A percentile compares a stretch with the other conserved stretches of the same genome.
phyloP scores from a whole-genome alignment of 2,797 vertebrate species.

The Anguilla pacifica region DNA sequence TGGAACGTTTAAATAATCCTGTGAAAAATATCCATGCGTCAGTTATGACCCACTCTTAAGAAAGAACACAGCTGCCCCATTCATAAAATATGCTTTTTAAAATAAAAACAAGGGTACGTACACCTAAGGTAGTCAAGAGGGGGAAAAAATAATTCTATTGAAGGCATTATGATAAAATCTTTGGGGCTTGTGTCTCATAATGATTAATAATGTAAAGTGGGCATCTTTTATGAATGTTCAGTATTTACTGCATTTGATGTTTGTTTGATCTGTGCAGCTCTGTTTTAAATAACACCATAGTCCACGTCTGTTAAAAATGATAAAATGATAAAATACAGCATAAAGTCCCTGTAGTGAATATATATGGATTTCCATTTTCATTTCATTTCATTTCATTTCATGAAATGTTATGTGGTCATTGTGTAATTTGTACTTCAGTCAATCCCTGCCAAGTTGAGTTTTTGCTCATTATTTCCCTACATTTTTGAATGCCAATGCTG shows the following conservation, averaged over 20 bases:
- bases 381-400: not conserved
- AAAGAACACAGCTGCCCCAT: not conserved
- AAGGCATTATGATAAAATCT: not conserved
- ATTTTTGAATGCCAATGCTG: not conserved
- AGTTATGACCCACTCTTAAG: not conserved
- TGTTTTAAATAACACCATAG: not conserved
- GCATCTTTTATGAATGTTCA: not conserved
- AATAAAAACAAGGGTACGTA: not conserved
- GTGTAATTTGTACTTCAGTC: not conserved
- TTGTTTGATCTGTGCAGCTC: not conserved
- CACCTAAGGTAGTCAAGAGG: not conserved
- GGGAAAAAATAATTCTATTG: not conserved
- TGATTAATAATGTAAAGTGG: not conserved
- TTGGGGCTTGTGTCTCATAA: not conserved
- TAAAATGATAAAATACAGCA: not conserved
- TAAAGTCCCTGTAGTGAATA: not conserved
- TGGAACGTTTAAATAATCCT: not conserved
- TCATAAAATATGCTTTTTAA: not conserved
- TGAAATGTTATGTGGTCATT: constrained; percentile 6
- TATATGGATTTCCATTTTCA: not conserved
- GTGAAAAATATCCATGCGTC: not conserved
- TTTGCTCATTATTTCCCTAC: not conserved
- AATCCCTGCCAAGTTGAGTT: not conserved
- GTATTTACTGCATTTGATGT: not conserved
- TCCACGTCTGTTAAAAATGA: not conserved